Evolutionary conservation across 2,113 vertebrate species (phyloP).

Genomic region (Atractosteus spatula): DNA sequence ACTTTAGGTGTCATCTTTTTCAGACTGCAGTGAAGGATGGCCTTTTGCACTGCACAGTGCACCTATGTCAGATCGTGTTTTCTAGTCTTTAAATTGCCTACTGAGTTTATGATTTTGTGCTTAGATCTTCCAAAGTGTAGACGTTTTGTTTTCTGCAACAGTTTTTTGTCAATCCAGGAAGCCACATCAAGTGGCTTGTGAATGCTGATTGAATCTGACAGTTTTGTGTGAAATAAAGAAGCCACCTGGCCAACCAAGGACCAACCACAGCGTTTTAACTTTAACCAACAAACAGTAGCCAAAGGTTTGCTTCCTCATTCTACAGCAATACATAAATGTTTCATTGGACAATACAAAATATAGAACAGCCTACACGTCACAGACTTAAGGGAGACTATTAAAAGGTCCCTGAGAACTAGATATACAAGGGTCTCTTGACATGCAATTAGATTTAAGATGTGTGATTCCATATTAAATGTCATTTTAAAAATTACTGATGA

Average conservation of each 20-base stretch:
- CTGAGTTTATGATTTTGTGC: too few relatives aligned
- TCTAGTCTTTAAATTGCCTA: too few relatives aligned
- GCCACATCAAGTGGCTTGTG: constrained; percentile 51
- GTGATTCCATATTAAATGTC: constrained; percentile 30
- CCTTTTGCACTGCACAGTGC: too few relatives aligned
- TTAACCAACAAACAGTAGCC: constrained; percentile 24
- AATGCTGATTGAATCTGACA: constrained; percentile 23
- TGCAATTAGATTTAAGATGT: background rate
- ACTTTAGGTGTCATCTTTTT: too few relatives aligned
- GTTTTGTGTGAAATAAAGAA: constrained; percentile 40
- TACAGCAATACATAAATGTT: constrained; percentile 30
- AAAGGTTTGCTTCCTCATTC: constrained; percentile 41
- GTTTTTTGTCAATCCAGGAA: constrained; percentile 35
- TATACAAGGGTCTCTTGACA: too few relatives aligned
- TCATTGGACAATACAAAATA: constrained; percentile 12
- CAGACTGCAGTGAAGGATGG: too few relatives aligned
- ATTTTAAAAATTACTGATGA: constrained; percentile 46
- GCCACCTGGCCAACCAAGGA: constrained; percentile 46
- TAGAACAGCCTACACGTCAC: background rate
- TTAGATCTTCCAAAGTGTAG: too few relatives aligned
- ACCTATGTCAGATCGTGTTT: too few relatives aligned
- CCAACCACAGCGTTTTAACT: constrained; percentile 39
- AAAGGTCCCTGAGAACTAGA: too few relatives aligned
- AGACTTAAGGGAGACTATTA: too few relatives aligned
- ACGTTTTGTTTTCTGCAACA: too few relatives aligned